Evolutionary conservation across 1,140 invertebrate genomes (phyloP), one percentile per base, ranked within the genome.

Genomic region (Dendroctonus valens): DNA sequence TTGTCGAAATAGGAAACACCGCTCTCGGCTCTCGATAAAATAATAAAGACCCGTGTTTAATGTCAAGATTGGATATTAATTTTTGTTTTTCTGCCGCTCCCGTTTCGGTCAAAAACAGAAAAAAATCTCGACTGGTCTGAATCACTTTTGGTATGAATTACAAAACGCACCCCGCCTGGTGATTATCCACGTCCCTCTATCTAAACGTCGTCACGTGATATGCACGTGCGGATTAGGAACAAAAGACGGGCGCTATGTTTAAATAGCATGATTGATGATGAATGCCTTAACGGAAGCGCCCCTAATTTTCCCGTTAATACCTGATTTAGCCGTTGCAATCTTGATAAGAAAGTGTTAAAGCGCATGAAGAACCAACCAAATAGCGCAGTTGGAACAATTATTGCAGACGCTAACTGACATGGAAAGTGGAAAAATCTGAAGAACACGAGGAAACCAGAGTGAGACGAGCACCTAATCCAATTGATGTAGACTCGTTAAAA

Each of bases 211-310:
- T 57, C 63, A 65, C 53, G 53, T 57, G 63, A 40, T 12, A n/a
- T 53, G 46, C 63, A 65, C 63, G 63, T 65, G 63, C 63, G 42
- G 63, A 57, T 65, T 65, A 65, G n/a, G 63, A 65, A 65, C 63
- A 65, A 65, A 54, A 41, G 63, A 11, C 40, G 3, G 26, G 9
- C 39, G 48, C 57, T 65, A 58, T 65, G 63, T 65, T 65, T 65
- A 65, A 65, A 65, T 65, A 38, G 14, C 41, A 50, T 65, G 63
- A 65, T 65, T 65, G 63, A 65, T 65, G 63, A 65, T 65, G 14
- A 54, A 57, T 42, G 63, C 26, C 63, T 58, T 65, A 39, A 26
- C 53, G 39, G 41, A 58, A 42, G 41, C 14, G 50, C 4, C 50
- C 41, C 50, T 54, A 63, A 63, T 54, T 53, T 63, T 63, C 41